Evolutionary conservation across 2,888 invertebrate species (phyloP), one percentile per base, ranked within the genome.

Genomic region (Artemia sinica): DNA sequence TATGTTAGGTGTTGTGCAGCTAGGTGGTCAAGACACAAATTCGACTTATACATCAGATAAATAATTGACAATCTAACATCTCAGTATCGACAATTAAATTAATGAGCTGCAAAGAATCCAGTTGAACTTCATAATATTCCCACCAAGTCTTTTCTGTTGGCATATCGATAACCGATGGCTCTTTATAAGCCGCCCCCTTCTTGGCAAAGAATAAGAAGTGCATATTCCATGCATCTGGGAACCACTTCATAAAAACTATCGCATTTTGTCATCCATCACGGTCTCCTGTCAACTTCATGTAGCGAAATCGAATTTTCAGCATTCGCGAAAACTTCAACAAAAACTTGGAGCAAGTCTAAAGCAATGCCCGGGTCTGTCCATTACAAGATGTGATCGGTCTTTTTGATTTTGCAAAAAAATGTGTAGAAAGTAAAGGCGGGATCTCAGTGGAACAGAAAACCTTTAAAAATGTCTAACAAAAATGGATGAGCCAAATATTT

Each of bases 241-340:
- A 58, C n/a, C 63, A 58, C 63, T 58, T 18, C 63, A 9, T 28
- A 58, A 58, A 58, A 58, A 58, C n/a, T n/a, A 9, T n/a, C 63
- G 63, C 63, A 10, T 18, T 18, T 28, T 58, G 14, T 28, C n/a
- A 58, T 58, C 63, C 63, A 58, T 58, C 63, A 58, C 28, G 63
- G 28, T n/a, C n/a, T 28, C 14, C 63, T 58, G 63, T 58, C 63
- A 28, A 58, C 63, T 58, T 58, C 63, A 58, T 9, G 63, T 58
- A 18, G 63, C 28, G 63, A 58, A 58, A 58, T 58, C 63, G 63
- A 58, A 58, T 58, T 58, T 58, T 28, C 63, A 58, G 63, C 14
- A 58, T 58, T 58, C 63, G 63, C 63, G 63, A 58, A 58, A 58
- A 58, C n/a, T n/a, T n/a, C n/a, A n/a, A 10, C 63, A 58, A 58